phyloP scores from a whole-genome alignment of 2,888 invertebrate species.

The Syrphus vitripennis region DNA sequence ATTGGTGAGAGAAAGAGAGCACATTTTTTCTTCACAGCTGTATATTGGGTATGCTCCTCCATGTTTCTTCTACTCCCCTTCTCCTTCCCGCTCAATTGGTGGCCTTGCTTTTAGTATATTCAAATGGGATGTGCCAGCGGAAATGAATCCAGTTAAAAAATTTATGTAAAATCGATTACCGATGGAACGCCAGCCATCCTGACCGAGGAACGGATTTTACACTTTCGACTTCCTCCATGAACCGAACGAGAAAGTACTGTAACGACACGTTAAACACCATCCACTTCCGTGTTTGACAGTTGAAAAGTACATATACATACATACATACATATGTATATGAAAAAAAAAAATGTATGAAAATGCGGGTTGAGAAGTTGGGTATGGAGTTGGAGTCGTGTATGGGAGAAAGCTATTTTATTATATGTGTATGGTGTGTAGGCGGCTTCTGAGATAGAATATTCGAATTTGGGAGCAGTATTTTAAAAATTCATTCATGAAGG shows the following conservation, averaged over 20 bases:
- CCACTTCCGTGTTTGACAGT: conserved; percentile 32
- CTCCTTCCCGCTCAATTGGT: neutral
- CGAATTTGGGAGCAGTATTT: neutral
- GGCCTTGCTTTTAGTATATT: neutral
- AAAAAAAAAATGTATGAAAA: neutral
- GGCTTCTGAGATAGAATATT: neutral
- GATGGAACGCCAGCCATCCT: conserved; percentile 23
- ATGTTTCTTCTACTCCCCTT: neutral
- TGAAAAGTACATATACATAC: too few species aligned
- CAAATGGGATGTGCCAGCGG: conserved; percentile 36
- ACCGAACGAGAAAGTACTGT: neutral
- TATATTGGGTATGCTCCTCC: neutral
- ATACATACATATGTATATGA: too few species aligned
- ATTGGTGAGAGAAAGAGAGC: conserved; percentile 15
- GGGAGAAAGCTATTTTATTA: neutral
- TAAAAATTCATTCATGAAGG: neutral
- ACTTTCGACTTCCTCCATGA: conserved; percentile 41
- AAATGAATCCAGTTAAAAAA: conserved; percentile 60
- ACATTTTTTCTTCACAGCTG: neutral
- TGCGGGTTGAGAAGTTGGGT: conserved; percentile 36
- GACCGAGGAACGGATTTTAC: conserved; percentile 52
- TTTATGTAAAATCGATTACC: conserved; percentile 65
- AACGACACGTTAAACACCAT: conserved; percentile 39
- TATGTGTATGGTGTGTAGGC: neutral
- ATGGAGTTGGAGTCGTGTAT: neutral